These are phyloP conservation scores for Gari tellinella DNA, from an alignment of 2,888 invertebrate genomes.

Conservation along the genomic window DNA sequence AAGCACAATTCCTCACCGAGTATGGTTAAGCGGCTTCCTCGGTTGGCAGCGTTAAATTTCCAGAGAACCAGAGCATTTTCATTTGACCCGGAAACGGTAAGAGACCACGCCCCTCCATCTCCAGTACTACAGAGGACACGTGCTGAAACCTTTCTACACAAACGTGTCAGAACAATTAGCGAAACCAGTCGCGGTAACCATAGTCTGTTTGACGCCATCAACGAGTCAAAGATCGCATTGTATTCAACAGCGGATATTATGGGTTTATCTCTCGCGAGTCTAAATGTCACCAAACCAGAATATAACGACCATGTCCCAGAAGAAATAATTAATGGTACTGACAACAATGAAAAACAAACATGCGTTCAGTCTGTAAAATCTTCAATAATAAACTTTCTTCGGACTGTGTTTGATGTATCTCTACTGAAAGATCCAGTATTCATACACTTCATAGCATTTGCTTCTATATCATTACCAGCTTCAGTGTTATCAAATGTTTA, in stretches of 20 bases:
- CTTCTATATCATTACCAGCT: constrained; percentile 11
- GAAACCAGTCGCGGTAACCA: constrained; percentile 7
- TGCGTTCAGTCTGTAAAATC: too few species aligned
- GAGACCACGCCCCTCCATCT: background rate
- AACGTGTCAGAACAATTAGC: constrained; percentile 11
- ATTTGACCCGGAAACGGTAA: constrained; percentile 11
- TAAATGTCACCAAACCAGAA: too few species aligned
- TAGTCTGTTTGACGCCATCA: background rate
- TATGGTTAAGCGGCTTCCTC: background rate
- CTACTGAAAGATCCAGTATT: constrained; percentile 21
- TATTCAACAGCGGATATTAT: constrained; percentile 21
- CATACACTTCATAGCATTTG: constrained; percentile 14
- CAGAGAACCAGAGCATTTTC: constrained; percentile 10
- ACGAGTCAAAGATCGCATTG: constrained; percentile 18
- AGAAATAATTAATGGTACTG: too few species aligned
- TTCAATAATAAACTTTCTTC: too few species aligned
- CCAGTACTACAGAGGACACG: constrained; percentile 3
- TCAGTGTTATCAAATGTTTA: constrained; percentile 15
- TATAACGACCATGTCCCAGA: too few species aligned
- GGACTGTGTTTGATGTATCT: constrained; percentile 19
- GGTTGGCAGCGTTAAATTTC: too few species aligned
- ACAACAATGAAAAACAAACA: too few species aligned
- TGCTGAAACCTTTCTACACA: background rate
- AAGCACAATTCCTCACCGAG: background rate
- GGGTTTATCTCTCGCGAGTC: constrained; percentile 7